Conservation (phyloP, 1,140 invertebrate species). For the Drosophila bocki region DNA sequence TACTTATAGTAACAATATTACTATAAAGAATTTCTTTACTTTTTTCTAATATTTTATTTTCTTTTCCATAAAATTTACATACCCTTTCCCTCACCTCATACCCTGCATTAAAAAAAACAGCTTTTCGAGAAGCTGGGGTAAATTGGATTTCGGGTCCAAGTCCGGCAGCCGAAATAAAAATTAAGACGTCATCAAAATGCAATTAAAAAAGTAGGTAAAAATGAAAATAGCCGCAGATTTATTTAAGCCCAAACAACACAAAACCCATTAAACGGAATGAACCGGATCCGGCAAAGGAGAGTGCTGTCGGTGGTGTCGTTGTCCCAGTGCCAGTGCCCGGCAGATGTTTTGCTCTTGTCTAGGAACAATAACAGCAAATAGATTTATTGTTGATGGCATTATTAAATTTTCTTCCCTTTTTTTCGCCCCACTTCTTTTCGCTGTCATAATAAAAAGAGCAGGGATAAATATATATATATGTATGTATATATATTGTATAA, state of each 20-base stretch:
- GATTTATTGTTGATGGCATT: slow-evolving; percentile 82
- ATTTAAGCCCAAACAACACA: slow-evolving; percentile 63
- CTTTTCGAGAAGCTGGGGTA: slow-evolving; percentile 35
- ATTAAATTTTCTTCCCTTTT: slow-evolving; percentile 72
- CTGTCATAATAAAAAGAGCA: slow-evolving; percentile 74
- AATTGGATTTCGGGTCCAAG: slow-evolving; percentile 68
- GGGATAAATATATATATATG: slow-evolving; percentile 7
- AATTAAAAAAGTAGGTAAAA: slow-evolving; percentile 83
- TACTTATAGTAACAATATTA: too few species aligned
- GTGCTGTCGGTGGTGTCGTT: background rate
- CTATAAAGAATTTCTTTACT: too few species aligned
- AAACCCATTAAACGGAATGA: slow-evolving; percentile 60
- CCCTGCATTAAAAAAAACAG: background rate
- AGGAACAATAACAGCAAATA: slow-evolving; percentile 75
- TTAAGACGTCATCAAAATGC: slow-evolving; percentile 83
- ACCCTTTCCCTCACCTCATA: background rate
- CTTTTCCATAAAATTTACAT: background rate
- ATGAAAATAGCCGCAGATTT: slow-evolving; percentile 78
- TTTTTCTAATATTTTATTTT: background rate
- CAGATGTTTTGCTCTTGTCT: slow-evolving; percentile 65
- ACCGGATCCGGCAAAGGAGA: slow-evolving; percentile 32
- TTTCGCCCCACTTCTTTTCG: slow-evolving; percentile 39
- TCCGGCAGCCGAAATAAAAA: slow-evolving; percentile 68
- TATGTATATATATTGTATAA: slow-evolving; percentile 1
- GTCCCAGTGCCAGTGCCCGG: background rate